Percentiles rank a stretch among this genome's conserved stretches.
phyloP scores from a whole-genome alignment of 2,888 invertebrate genomes.

The Seira musarum region DNA sequence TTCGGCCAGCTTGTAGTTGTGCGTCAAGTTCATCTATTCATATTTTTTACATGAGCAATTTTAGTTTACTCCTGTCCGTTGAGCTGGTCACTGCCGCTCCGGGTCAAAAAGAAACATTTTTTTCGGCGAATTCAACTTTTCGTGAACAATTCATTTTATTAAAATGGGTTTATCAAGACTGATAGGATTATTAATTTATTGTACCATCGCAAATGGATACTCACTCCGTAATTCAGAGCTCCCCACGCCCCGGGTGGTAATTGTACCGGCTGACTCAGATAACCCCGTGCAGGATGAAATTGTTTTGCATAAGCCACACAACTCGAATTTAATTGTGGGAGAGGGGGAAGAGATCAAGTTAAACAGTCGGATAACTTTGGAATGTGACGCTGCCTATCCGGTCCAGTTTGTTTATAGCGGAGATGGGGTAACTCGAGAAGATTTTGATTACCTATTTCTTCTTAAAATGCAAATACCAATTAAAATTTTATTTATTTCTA shows the following conservation, averaged over 20 bases:
- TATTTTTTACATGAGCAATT: not conserved
- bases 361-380: slow-evolving; percentile 54
- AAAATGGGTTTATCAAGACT: not conserved
- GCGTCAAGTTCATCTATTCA: not conserved
- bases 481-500: not conserved
- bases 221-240: slow-evolving; percentile 30
- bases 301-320: slow-evolving; percentile 59
- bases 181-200: not conserved
- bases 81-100: not conserved
- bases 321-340: slow-evolving; percentile 63
- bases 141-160: not conserved
- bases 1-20: too few species aligned
- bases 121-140: too few species aligned
- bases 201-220: slow-evolving; percentile 32
- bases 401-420: slow-evolving; percentile 64
- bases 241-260: slow-evolving; percentile 27
- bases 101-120: too few species aligned
- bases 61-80: not conserved
- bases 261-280: slow-evolving; percentile 20
- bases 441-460: not conserved
- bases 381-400: slow-evolving; percentile 63
- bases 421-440: slow-evolving; percentile 45
- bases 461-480: not conserved
- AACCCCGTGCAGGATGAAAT: slow-evolving; percentile 29
- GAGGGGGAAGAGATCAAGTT: slow-evolving; percentile 62